Percentiles rank a stretch among this genome's conserved stretches.
Evolutionary conservation across 2,888 invertebrate species (phyloP).

Genomic region (Pseudococcus jackbeardsleyi): DNA sequence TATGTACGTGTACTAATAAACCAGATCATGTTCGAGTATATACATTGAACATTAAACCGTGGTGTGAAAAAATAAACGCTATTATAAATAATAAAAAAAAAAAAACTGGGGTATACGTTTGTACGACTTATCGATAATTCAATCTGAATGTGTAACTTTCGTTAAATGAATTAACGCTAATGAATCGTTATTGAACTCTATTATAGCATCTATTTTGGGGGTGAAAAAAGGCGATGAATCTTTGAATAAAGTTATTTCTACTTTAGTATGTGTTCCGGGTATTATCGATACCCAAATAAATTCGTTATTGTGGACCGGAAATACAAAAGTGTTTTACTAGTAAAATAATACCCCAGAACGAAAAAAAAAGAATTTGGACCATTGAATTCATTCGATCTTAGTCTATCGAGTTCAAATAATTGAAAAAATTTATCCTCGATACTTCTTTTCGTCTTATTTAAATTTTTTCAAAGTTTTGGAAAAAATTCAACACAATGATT

Average conservation of each 20-base stretch:
- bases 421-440: not conserved
- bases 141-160: not conserved
- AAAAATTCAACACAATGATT: too few species aligned
- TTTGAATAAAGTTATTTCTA: too few species aligned
- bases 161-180: too few species aligned
- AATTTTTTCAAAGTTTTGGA: too few species aligned
- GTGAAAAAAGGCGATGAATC: too few species aligned
- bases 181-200: too few species aligned
- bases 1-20: slow-evolving; percentile 57
- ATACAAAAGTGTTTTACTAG: too few species aligned
- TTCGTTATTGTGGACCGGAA: too few species aligned
- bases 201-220: too few species aligned
- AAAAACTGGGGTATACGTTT: not conserved
- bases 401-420: not conserved
- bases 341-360: not conserved
- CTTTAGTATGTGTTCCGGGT: too few species aligned
- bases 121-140: not conserved
- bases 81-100: not conserved
- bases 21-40: not conserved
- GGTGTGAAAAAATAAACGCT: not conserved
- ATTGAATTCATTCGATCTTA: not conserved
- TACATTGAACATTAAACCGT: not conserved
- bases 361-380: not conserved
- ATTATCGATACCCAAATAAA: too few species aligned
- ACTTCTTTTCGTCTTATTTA: too few species aligned